These are phyloP conservation scores for Penaeus japonicus DNA, from an alignment of 1,140 invertebrate genomes.

Conservation along the genomic window DNA sequence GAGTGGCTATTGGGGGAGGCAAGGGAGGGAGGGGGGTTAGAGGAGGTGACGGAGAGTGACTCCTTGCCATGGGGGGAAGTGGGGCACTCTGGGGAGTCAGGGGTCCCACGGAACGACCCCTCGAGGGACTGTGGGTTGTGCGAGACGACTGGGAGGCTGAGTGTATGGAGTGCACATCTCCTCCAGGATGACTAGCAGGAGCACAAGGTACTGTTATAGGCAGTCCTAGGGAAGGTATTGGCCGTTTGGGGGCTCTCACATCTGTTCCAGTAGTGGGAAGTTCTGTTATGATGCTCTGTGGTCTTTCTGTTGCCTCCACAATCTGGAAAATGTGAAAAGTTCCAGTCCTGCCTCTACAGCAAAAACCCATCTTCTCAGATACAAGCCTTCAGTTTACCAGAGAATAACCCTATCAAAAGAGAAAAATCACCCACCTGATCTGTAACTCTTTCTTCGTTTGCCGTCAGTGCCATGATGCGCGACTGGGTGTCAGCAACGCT, in stretches of 20 bases:
- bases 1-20: conserved; percentile 68
- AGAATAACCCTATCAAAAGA: neutral
- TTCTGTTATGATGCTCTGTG: conserved; percentile 24
- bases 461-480: conserved; percentile 59
- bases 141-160: neutral
- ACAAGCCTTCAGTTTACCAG: neutral
- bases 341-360: neutral
- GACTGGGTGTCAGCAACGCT: conserved; percentile 60
- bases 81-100: conserved; percentile 45
- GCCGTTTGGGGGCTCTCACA: conserved; percentile 27
- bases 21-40: conserved; percentile 62
- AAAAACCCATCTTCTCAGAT: neutral
- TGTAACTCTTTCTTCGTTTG: conserved; percentile 38
- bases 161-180: conserved; percentile 4
- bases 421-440: conserved; percentile 23
- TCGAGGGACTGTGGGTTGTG: conserved; percentile 52
- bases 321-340: neutral
- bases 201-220: conserved; percentile 61
- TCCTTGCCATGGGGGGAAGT: conserved; percentile 35
- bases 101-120: conserved; percentile 32
- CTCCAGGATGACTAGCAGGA: conserved; percentile 53
- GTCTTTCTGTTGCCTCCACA: conserved; percentile 20
- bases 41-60: conserved; percentile 43
- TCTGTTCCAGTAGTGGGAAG: neutral
- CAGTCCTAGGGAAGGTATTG: conserved; percentile 60